A percentile compares a stretch with the other conserved stretches of the same genome.
Conservation (phyloP, 2,888 invertebrate genomes). For the Lepidocyrtinus sp. region DNA sequence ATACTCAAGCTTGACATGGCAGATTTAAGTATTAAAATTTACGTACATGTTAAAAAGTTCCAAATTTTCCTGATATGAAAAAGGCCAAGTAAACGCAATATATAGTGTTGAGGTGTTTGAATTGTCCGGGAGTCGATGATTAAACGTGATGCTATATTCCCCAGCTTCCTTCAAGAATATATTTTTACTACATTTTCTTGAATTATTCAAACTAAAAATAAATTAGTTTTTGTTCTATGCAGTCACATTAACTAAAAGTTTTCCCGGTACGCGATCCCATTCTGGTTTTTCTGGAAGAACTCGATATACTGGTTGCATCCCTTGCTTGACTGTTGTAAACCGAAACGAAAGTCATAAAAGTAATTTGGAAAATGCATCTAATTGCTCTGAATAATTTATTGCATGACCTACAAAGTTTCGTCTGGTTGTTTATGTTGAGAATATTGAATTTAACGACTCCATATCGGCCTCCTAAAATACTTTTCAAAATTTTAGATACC, state of each 20-base stretch:
- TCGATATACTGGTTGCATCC: constrained; percentile 88
- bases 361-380: background rate
- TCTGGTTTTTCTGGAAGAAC: constrained; percentile 83
- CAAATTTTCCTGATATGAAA: constrained; percentile 87
- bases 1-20: too few relatives aligned
- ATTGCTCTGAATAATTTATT: background rate
- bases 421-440: constrained; percentile 90
- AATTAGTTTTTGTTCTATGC: too few relatives aligned
- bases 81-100: constrained; percentile 94
- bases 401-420: constrained; percentile 79
- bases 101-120: constrained; percentile 80
- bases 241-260: constrained; percentile 64
- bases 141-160: constrained; percentile 83
- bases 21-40: too few relatives aligned
- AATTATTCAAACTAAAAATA: too few relatives aligned
- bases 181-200: too few relatives aligned
- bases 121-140: constrained; percentile 81
- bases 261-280: constrained; percentile 80
- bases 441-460: constrained; percentile 83
- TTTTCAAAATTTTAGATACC: background rate
- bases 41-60: constrained; percentile 80
- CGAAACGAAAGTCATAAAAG: background rate
- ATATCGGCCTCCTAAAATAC: constrained; percentile 68
- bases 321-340: constrained; percentile 79
- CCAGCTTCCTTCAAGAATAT: constrained; percentile 77